Base-by-base conservation (phyloP, 1,140 invertebrate species). In the Diplogasteroides magnus region DNA sequence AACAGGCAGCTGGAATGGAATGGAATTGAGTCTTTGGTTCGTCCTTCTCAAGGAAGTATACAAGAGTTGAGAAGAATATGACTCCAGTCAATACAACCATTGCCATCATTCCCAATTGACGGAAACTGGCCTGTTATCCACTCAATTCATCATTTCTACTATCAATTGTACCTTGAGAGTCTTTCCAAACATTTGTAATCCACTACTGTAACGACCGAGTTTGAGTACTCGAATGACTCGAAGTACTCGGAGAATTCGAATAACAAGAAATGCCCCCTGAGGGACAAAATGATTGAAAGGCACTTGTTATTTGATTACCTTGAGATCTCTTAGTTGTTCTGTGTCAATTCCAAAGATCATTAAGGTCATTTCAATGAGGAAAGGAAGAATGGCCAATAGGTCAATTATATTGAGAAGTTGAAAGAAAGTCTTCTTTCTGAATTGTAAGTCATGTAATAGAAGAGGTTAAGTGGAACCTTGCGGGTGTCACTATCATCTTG, bases 301-400 rank as follows among this genome's bases (percentile, higher is more conserved):
- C n/a, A n/a, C n/a, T n/a, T n/a, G n/a, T n/a, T n/a, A n/a, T 37
- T 23, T 11, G 25, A 23, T 14, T 19, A 75, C 76, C 67, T 78
- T 78, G 14, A 78, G 63, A 73, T 85, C 85, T 70, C 84, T 83
- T 71, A 86, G 84, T 66, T 85, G 84, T 68, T 85, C 84, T 11
- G 78, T 76, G n/a, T 84, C 83, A 67, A 84, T 83, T 63, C 84
- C 84, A 72, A 69, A 64, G 71, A 86, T 80, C 6, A 84, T 77
- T n/a, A 86, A 76, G 23, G 82, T 79, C 68, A 86, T 79, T 57
- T 85, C 85, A 37, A 79, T 74, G n/a, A 78, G 56, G 65, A 79
- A 80, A 3, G 78, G 78, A 25, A 80, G 28, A 61, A 80, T 80
- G 13, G 78, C 76, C 25, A 80, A 31, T 13, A 80, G 61, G 63